Percentiles rank a stretch among this genome's conserved stretches.
Evolutionary conservation across 2,797 vertebrate species (phyloP).

Genomic region (Urophycis tenuis): DNA sequence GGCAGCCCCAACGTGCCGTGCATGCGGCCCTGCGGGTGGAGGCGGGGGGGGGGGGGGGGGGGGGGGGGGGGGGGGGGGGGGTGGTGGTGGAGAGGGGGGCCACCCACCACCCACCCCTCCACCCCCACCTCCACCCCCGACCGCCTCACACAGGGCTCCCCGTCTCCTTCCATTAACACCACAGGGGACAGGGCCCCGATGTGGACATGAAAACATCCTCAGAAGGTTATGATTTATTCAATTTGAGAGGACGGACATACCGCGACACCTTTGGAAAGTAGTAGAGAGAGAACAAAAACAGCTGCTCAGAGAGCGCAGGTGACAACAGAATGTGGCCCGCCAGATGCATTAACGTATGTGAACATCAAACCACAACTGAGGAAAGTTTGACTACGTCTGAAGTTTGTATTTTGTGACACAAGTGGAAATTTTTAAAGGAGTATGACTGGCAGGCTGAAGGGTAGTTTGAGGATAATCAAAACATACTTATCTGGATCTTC

Average conservation of each 20-base stretch:
- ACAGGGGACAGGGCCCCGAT: conserved; percentile 16
- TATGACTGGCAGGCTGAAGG: conserved; percentile 9
- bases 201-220: conserved; percentile 38
- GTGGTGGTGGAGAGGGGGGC: background rate
- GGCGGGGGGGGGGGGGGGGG: conserved; percentile 15
- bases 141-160: conserved; percentile 29
- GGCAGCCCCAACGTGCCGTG: conserved; percentile 66
- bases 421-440: background rate
- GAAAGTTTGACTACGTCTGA: background rate
- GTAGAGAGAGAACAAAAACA: conserved; percentile 50
- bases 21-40: conserved; percentile 45
- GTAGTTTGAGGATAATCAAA: conserved; percentile 34
- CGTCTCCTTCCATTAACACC: conserved; percentile 62
- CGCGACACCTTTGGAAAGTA: conserved; percentile 49
- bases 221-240: conserved; percentile 61
- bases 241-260: conserved; percentile 37
- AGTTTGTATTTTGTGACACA: background rate
- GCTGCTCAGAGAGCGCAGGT: conserved; percentile 33
- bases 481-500: conserved; percentile 31
- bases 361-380: background rate
- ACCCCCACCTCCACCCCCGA: no score
- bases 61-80: conserved; percentile 19
- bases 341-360: background rate
- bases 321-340: conserved; percentile 1
- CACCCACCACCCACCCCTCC: background rate